Percentiles rank a stretch among this genome's conserved stretches.
Conservation (phyloP, 1,140 invertebrate genomes). For the Drosophila pectinifera region DNA sequence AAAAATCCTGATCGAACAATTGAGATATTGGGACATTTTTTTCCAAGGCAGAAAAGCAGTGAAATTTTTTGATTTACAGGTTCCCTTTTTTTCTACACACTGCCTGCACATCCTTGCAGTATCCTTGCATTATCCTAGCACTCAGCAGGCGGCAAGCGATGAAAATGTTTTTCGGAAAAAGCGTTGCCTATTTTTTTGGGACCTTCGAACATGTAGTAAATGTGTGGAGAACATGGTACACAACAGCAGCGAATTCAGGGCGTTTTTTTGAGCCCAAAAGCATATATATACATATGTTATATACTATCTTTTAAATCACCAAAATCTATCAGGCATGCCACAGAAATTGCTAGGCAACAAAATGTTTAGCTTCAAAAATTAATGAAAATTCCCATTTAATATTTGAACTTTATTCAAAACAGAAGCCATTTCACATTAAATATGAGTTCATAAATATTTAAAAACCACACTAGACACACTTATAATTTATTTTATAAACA, state of each 20-base stretch:
- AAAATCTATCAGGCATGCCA: too few species aligned
- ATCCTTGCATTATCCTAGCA: slow-evolving; percentile 4
- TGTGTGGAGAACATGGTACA: not conserved
- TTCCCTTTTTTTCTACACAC: not conserved
- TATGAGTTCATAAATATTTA: not conserved
- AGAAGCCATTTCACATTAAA: too few species aligned
- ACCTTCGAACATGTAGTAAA: slow-evolving; percentile 15
- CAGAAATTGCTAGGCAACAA: too few species aligned
- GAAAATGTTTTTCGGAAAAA: slow-evolving; percentile 26
- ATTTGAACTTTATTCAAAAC: too few species aligned
- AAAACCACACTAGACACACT: too few species aligned
- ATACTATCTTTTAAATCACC: too few species aligned
- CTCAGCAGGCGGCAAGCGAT: slow-evolving; percentile 8
- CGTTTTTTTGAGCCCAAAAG: too few species aligned
- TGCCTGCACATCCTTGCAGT: not conserved
- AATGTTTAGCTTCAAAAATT: too few species aligned
- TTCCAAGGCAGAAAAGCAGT: not conserved
- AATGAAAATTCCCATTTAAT: too few species aligned
- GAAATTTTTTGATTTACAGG: not conserved
- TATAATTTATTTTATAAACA: not conserved
- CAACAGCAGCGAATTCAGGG: too few species aligned
- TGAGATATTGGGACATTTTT: not conserved
- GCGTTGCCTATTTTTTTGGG: slow-evolving; percentile 56
- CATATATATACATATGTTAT: too few species aligned
- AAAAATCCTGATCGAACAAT: not conserved